Conservation (phyloP, 2,113 vertebrate species). For the Petrocephalus zakoni region DNA sequence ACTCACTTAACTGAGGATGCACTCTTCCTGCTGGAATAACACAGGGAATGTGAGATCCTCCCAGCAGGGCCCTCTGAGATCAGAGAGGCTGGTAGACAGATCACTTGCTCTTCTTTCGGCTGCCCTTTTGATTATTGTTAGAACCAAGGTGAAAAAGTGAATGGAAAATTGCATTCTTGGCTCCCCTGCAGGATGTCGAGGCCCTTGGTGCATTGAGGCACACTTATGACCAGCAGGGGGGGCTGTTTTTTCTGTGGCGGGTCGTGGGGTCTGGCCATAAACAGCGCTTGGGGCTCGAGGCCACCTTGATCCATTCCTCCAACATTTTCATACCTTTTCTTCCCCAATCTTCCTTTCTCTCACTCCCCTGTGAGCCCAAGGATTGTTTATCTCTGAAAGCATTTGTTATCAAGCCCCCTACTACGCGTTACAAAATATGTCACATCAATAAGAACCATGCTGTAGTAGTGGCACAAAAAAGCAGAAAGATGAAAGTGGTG, state of each 20-base stretch:
- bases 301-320: background rate
- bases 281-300: background rate
- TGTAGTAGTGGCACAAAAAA: background rate
- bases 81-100: constrained; percentile 40
- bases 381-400: background rate
- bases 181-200: constrained; percentile 39
- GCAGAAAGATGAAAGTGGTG: background rate
- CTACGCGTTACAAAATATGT: background rate
- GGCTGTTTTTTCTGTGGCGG: constrained; percentile 37
- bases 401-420: background rate
- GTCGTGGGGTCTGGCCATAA: constrained; percentile 26
- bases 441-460: background rate
- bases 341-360: constrained; percentile 38
- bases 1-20: background rate
- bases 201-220: background rate
- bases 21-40: background rate
- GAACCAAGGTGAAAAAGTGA: constrained; percentile 55
- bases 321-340: background rate
- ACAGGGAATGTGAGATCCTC: background rate
- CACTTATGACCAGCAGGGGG: constrained; percentile 49
- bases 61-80: constrained; percentile 47
- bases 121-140: constrained; percentile 58
- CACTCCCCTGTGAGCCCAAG: constrained; percentile 21
- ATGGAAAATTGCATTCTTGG: constrained; percentile 58
- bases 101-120: constrained; percentile 44